Base-by-base conservation (phyloP, 35 echinoderm and acorn worm genomes). In the Eucidaris tribuloides region DNA sequence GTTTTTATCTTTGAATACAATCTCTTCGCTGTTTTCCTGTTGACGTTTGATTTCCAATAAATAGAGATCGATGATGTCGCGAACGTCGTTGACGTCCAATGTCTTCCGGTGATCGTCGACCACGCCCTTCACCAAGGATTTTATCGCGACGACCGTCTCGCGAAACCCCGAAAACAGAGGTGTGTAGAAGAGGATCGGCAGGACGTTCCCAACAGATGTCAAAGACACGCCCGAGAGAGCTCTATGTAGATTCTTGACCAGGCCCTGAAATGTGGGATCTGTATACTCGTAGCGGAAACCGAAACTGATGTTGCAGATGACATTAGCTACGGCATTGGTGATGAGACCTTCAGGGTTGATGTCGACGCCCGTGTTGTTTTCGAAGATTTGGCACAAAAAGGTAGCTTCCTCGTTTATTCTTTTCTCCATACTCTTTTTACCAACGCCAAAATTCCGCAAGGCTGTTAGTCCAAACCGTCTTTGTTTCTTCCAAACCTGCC, bases 391-490 rank as follows among this genome's bases (percentile, higher is more conserved):
- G 28, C 82, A 84, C 3, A 84, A 34, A 18, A 71, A 54, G 1
- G 29, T 42, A 17, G 65, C 79, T 78, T 89, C 87, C 31, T 89
- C 87, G 30, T 57, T 71, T 29, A 89, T 83, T 33, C 65, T 15
- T 54, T 43, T 58, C 36, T 81, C 79, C 29, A 89, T 80, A 65
- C 79, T 89, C 4, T 38, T 45, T 39, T 89, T 89, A 0, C 87
- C 87, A 42, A 89, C 80, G 20, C 87, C 79, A 24, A 89, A 74
- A 9, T 46, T 89, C 54, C 87, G 54, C 44, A 89, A 58, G 0
- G 87, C 79, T 42, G 31, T 40, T 6, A 89, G 19, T 2, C 79
- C 65, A 25, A 70, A 89, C 5, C 79, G 78, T 19, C 87, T 61
- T 20, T 49, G 42, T 2, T 58, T 79, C 20, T 82, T 81, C 87